Percentiles rank a stretch among this genome's conserved stretches.
Conservation (phyloP, 2,797 vertebrate species). For the Moxostoma hubbsi region DNA sequence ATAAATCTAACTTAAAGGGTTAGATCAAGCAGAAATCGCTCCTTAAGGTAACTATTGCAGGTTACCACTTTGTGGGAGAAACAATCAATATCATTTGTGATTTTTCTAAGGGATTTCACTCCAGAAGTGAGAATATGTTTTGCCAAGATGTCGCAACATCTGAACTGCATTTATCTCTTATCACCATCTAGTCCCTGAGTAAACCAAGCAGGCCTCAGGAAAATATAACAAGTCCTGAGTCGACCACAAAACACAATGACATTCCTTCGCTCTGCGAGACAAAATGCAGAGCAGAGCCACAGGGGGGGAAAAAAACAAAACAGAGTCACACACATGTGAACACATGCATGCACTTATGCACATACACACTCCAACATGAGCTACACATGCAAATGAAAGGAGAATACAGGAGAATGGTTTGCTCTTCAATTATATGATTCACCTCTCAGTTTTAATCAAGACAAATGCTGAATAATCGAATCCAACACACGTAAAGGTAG, state of each 20-base stretch:
- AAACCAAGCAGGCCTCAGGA: conserved; percentile 35
- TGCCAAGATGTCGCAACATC: background rate
- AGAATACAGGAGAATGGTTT: background rate
- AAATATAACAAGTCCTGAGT: conserved; percentile 34
- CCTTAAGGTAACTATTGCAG: too few species aligned
- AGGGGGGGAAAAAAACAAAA: conserved; percentile 18
- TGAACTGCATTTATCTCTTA: conserved; percentile 20
- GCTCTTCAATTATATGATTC: too few species aligned
- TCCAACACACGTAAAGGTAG: too few species aligned
- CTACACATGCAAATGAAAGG: background rate
- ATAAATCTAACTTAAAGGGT: too few species aligned
- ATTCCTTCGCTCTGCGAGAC: conserved; percentile 22
- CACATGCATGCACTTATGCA: conserved; percentile 5
- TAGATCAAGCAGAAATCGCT: too few species aligned
- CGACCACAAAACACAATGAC: conserved; percentile 36
- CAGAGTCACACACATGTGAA: background rate
- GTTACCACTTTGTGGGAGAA: too few species aligned
- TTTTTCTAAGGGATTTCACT: background rate
- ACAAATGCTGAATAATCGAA: too few species aligned
- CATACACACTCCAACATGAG: conserved; percentile 1
- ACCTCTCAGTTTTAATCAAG: too few species aligned
- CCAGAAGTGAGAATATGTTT: background rate
- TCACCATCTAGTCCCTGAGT: conserved; percentile 7
- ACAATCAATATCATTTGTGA: too few species aligned
- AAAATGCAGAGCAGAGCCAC: conserved; percentile 7